Conservation (phyloP, 2,113 vertebrate genomes). For the Cercopithecus mona region DNA sequence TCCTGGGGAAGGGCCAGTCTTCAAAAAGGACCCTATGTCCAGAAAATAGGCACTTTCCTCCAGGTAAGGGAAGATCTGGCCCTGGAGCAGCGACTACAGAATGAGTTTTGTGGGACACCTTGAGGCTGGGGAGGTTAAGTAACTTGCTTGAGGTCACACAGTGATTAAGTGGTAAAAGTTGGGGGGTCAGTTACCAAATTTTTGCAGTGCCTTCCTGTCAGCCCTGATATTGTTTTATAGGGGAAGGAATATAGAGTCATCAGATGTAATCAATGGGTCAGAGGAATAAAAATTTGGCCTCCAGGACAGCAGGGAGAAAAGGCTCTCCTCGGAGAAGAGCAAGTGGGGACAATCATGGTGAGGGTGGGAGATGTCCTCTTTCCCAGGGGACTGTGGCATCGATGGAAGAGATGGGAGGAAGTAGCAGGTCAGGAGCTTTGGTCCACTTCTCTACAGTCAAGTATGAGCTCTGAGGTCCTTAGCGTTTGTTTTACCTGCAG, state of each 20-base stretch:
- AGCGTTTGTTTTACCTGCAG: neutral
- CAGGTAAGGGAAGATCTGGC: neutral
- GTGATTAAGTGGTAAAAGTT: neutral
- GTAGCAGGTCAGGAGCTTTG: neutral
- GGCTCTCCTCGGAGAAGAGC: neutral
- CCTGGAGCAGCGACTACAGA: neutral
- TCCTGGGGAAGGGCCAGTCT: too few relatives aligned
- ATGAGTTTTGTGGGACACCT: neutral
- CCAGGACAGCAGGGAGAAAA: neutral
- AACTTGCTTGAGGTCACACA: neutral
- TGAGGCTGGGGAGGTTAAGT: neutral
- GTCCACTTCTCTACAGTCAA: neutral
- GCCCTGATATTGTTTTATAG: neutral
- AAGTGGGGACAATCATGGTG: neutral
- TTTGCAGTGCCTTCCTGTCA: neutral
- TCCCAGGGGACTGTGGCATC: neutral
- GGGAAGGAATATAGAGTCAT: neutral
- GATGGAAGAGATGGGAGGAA: neutral
- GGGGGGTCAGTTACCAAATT: neutral
- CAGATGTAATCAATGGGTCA: neutral
- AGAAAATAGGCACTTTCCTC: neutral
- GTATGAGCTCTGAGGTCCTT: neutral
- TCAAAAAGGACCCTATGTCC: neutral
- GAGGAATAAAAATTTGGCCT: neutral
- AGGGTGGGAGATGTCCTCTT: neutral